Evolutionary conservation across 2,797 vertebrate genomes (phyloP), one percentile per base, ranked within the genome.

Genomic region (Scleropages formosus): DNA sequence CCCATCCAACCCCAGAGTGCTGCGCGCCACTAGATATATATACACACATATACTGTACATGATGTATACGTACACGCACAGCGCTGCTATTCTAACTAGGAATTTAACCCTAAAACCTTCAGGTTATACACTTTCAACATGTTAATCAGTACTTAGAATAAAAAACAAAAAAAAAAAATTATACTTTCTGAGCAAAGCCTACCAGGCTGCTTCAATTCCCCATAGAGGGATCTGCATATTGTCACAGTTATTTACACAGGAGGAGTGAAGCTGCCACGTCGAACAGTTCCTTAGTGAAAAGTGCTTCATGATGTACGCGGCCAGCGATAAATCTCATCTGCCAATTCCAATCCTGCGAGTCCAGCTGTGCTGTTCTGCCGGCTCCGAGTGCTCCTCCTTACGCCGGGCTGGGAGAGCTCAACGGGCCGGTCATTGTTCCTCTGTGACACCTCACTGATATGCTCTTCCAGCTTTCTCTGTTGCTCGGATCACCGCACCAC

Each of bases 161-260:
- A 49, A 51, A 44, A 69, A 47, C 44, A 65, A 39, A 47, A 20
- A 47, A 20, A 67, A 27, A 69, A 69, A 13, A 69, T 15, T 46
- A 44, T 66, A 69, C 46, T 69, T 47, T 69, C 8, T 51, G 22
- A 69, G 65, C 65, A 68, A 44, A 69, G 8, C 1, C 47, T 51
- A 12, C 44, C 44, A 69, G 39, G 51, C 22, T 69, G 66, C 66
- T 24, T 49, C 20, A 51, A 20, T 24, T 69, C 44, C 66, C 44
- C 13, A 8, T 20, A 31, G 67, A 27, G 46, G 44, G 56, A 22
- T 51, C 20, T n/a, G 47, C 44, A 15, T 47, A 53, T 44, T 49
- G 66, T n/a, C n/a, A 49, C 11, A 46, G 11, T 69, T 69, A 69
- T 69, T 69, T 49, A 24, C 46, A 22, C 44, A 13, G 46, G 39